These are phyloP conservation scores for Gulo gulo DNA, from an alignment of 2,113 vertebrate species.

Conservation along the genomic window DNA sequence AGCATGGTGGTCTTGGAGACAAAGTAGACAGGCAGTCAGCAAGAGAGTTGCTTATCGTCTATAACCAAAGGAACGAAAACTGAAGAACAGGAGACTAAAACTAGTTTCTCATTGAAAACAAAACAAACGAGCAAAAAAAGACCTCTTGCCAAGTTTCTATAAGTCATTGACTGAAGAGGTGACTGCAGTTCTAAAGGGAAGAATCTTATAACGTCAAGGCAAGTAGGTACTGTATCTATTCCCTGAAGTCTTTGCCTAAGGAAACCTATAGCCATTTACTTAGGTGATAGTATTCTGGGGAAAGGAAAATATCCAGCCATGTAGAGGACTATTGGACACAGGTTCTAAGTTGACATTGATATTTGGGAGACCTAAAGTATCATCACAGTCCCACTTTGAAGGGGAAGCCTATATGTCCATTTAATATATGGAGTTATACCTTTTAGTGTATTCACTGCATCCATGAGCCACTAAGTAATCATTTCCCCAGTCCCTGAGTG, in stretches of 20 bases:
- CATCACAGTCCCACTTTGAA: background rate
- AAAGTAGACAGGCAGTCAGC: background rate
- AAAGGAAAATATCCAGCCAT: background rate
- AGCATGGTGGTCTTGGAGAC: background rate
- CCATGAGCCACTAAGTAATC: background rate
- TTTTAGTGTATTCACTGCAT: background rate
- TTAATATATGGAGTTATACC: background rate
- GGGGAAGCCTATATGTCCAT: background rate
- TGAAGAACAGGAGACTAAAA: background rate
- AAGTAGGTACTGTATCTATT: background rate
- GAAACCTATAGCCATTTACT: background rate
- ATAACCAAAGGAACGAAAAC: background rate
- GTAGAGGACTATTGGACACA: background rate
- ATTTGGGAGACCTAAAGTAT: background rate
- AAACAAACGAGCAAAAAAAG: background rate
- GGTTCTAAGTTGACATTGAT: background rate
- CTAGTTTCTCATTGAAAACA: background rate
- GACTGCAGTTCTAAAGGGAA: background rate
- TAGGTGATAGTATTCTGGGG: background rate
- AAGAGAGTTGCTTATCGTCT: background rate
- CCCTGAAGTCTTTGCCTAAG: background rate
- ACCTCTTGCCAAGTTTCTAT: background rate
- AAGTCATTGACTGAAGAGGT: background rate
- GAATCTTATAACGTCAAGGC: background rate
- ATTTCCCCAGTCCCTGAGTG: background rate